Conservation (phyloP, 2,797 vertebrate species). For the Anguilla megastoma region DNA sequence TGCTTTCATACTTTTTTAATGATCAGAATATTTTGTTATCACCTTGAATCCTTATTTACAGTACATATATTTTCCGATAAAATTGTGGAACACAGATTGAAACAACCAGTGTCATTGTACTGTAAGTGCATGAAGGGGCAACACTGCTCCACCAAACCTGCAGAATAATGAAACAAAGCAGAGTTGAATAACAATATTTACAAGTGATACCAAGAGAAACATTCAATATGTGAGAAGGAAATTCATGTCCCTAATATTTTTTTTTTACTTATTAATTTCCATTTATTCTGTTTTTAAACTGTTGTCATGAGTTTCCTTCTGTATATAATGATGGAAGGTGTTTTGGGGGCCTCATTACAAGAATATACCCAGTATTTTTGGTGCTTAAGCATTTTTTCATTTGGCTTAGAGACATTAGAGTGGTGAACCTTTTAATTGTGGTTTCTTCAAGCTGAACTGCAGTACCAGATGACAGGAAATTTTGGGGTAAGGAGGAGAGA, state of each 20-base stretch:
- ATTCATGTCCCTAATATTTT: background rate
- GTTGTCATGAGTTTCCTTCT: background rate
- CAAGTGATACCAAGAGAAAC: background rate
- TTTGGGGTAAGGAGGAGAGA: background rate
- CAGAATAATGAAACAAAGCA: background rate
- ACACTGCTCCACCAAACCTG: background rate
- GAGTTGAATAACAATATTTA: background rate
- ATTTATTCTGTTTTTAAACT: background rate
- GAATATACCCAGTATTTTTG: background rate
- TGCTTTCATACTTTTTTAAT: background rate
- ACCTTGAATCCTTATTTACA: background rate
- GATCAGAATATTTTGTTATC: background rate
- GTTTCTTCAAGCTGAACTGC: constrained; percentile 19
- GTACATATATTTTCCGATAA: constrained; percentile 57
- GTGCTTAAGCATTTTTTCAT: background rate
- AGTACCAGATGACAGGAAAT: background rate
- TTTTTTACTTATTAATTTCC: background rate
- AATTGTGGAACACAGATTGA: constrained; percentile 54
- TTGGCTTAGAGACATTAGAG: background rate
- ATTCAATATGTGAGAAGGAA: background rate
- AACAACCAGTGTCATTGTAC: constrained; percentile 68
- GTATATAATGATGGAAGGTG: background rate
- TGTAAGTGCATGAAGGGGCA: background rate
- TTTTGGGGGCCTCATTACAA: background rate
- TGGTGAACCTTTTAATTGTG: background rate